Conservation (phyloP, 2,797 vertebrate species). For the Carcharodon carcharias region DNA sequence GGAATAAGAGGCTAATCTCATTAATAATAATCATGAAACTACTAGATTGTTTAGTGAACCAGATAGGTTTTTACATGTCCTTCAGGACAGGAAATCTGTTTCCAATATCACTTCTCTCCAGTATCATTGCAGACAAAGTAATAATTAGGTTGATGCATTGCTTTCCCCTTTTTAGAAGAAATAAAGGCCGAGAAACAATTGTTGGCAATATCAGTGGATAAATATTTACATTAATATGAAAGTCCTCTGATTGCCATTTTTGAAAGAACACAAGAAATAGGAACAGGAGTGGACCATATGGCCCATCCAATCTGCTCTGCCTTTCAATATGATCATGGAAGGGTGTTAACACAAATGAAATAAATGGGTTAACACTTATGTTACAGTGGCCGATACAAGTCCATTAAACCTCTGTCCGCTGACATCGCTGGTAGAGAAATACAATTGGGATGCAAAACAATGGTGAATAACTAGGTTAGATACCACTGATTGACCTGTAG, state of each 20-base stretch:
- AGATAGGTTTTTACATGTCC: too few species aligned
- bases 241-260: not conserved
- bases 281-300: too few species aligned
- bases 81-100: too few species aligned
- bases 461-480: not conserved
- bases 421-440: not conserved
- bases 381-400: not conserved
- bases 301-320: too few species aligned
- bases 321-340: not conserved
- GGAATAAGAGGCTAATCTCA: too few species aligned
- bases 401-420: not conserved
- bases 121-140: not conserved
- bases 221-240: not conserved
- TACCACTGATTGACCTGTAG: not conserved
- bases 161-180: not conserved
- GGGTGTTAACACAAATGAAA: not conserved
- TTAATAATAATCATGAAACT: too few species aligned
- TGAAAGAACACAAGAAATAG: too few species aligned
- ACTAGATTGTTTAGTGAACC: too few species aligned
- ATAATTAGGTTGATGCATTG: not conserved
- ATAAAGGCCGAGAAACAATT: not conserved
- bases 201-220: not conserved
- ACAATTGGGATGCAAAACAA: not conserved
- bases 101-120: too few species aligned
- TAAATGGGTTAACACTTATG: not conserved